Percentiles rank a stretch among this genome's conserved stretches.
Conservation (phyloP, 2,113 vertebrate species). For the Thunnus maccoyii region DNA sequence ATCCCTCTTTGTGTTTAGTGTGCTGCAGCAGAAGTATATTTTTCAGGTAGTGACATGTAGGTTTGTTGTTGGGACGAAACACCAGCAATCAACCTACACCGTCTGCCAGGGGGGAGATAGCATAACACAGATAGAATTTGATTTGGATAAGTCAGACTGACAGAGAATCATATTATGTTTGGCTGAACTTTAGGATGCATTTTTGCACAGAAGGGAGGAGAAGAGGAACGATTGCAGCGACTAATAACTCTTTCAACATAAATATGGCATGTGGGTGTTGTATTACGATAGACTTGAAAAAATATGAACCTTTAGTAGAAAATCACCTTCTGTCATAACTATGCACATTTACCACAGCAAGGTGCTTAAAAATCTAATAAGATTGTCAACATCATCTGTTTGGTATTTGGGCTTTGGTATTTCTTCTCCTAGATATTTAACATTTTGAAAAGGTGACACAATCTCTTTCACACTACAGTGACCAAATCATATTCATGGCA, state of each 20-base stretch:
- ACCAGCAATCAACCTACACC: neutral
- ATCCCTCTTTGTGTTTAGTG: constrained; percentile 13
- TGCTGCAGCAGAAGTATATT: neutral
- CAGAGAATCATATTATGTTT: constrained; percentile 5
- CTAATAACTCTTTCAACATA: neutral
- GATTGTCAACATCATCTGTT: neutral
- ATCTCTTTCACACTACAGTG: no score
- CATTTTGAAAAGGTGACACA: neutral
- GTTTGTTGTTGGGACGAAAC: constrained; percentile 12
- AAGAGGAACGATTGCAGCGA: neutral
- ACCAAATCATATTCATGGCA: neutral
- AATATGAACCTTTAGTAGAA: no score
- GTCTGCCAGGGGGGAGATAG: constrained; percentile 5
- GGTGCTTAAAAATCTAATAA: neutral
- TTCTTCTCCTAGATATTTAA: neutral
- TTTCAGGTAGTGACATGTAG: neutral
- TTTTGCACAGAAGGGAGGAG: neutral
- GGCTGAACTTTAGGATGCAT: neutral
- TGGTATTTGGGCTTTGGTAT: neutral
- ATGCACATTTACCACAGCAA: neutral
- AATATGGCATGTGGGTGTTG: neutral
- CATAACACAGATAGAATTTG: neutral
- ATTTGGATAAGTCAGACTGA: neutral
- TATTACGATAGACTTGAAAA: neutral
- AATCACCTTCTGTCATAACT: neutral